Conservation (phyloP, 2,888 invertebrate genomes). For the Disparrhopalites patrizii region DNA sequence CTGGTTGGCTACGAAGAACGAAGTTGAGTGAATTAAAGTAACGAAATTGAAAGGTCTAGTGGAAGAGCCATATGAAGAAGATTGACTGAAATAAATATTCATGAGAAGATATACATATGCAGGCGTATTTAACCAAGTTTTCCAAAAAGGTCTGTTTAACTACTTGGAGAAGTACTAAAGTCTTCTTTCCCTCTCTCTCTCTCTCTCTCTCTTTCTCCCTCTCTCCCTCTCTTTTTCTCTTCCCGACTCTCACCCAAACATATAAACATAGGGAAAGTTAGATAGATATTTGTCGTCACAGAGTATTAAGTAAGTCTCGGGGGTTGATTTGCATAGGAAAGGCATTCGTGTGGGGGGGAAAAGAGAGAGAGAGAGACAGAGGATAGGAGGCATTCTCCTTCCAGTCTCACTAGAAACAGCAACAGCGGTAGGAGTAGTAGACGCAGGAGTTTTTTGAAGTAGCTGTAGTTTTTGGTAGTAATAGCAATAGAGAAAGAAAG, state of each 20-base stretch:
- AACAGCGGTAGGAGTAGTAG: no score
- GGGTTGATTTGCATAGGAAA: conserved; percentile 33
- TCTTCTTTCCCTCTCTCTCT: conserved; percentile 1
- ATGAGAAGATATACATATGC: conserved; percentile 27
- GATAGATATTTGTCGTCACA: conserved; percentile 29
- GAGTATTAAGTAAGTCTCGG: conserved; percentile 31
- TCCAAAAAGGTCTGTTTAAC: conserved; percentile 4
- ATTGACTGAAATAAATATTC: conserved; percentile 33
- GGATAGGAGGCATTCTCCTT: no score
- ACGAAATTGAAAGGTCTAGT: conserved; percentile 29
- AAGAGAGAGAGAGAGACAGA: not conserved
- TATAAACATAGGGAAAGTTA: not conserved
- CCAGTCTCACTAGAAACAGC: no score
- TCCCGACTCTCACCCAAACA: not conserved
- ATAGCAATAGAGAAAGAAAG: not conserved
- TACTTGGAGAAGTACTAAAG: conserved; percentile 13
- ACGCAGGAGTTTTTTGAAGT: no score
- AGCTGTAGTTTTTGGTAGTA: no score
- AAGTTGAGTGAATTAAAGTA: conserved; percentile 32
- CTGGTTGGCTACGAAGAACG: not conserved
- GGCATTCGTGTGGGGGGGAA: conserved; percentile 23
- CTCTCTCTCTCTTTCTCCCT: no score
- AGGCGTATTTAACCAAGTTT: conserved; percentile 18
- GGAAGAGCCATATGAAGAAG: conserved; percentile 31
- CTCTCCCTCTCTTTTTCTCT: not conserved